phyloP scores from a whole-genome alignment of 2,113 vertebrate genomes.

The Nibea albiflora region DNA sequence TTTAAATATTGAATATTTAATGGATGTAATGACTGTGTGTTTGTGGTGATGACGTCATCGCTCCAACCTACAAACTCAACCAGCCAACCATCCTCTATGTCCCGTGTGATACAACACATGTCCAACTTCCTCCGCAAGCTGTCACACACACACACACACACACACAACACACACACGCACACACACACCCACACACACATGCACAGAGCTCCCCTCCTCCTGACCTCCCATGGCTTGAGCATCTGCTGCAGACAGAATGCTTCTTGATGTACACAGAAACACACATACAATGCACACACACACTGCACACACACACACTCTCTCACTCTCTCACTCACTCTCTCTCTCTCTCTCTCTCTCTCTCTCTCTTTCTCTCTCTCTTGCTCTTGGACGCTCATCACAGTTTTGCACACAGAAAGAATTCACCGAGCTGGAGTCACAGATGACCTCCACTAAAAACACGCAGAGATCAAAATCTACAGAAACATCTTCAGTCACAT shows the following conservation, averaged over 20 bases:
- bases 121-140: slow-evolving; percentile 68
- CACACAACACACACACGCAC: slow-evolving; percentile 19
- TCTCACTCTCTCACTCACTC: slow-evolving; percentile 5
- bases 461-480: not conserved
- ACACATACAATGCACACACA: slow-evolving; percentile 4
- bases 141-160: slow-evolving; percentile 35
- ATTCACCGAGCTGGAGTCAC: slow-evolving; percentile 8
- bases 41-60: slow-evolving; percentile 29
- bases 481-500: not conserved
- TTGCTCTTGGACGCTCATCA: slow-evolving; percentile 31
- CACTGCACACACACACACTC: slow-evolving; percentile 16
- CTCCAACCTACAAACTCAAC: slow-evolving; percentile 46
- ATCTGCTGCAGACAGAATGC: slow-evolving; percentile 81
- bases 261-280: slow-evolving; percentile 55
- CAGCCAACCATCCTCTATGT: slow-evolving; percentile 54
- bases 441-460: slow-evolving; percentile 37
- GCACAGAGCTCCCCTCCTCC: slow-evolving; percentile 39
- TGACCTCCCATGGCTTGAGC: slow-evolving; percentile 58
- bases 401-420: slow-evolving; percentile 19
- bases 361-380: not conserved
- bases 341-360: slow-evolving; percentile 5
- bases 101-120: slow-evolving; percentile 63
- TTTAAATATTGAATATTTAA: slow-evolving; percentile 1
- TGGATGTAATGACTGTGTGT: not conserved
- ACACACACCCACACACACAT: slow-evolving; percentile 19